These are phyloP conservation scores for Nothocercus julius DNA, from an alignment of 2,113 vertebrate species.

Conservation along the genomic window DNA sequence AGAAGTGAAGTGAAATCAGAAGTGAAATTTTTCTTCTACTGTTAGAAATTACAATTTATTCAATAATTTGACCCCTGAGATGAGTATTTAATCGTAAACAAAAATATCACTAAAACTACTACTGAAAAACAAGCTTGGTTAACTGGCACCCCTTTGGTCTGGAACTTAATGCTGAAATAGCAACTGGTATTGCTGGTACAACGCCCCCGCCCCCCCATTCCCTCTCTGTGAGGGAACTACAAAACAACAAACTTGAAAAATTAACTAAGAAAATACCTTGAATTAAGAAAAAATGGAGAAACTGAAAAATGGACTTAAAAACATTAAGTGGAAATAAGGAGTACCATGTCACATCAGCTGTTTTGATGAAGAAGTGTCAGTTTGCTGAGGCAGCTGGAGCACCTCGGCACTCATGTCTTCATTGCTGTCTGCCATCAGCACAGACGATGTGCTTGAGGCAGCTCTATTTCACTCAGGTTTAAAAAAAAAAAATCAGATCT, in stretches of 20 bases:
- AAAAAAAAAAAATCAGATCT: not conserved
- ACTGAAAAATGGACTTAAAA: rapidly evolving
- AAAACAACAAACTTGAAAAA: not conserved
- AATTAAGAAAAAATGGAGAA: not conserved
- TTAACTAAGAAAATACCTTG: not conserved
- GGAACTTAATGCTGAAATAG: not conserved
- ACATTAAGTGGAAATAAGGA: not conserved
- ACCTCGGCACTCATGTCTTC: not conserved
- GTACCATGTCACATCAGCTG: not conserved
- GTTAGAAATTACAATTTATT: not conserved
- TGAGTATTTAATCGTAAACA: not conserved
- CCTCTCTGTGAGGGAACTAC: not conserved
- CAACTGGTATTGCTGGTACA: not conserved
- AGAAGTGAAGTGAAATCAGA: not conserved
- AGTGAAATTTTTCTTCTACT: not conserved
- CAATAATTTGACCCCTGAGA: not conserved
- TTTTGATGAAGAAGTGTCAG: not conserved
- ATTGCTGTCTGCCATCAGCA: not conserved
- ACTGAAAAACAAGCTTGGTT: not conserved
- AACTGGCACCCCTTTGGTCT: not conserved
- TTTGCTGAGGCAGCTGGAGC: not conserved
- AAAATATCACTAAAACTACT: not conserved
- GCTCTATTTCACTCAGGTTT: not conserved
- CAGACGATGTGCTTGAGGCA: not conserved
- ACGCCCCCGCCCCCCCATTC: not conserved